Percentiles rank a stretch among this genome's conserved stretches.
Conservation (phyloP, 2,797 vertebrate genomes). For the Valencia hispanica region DNA sequence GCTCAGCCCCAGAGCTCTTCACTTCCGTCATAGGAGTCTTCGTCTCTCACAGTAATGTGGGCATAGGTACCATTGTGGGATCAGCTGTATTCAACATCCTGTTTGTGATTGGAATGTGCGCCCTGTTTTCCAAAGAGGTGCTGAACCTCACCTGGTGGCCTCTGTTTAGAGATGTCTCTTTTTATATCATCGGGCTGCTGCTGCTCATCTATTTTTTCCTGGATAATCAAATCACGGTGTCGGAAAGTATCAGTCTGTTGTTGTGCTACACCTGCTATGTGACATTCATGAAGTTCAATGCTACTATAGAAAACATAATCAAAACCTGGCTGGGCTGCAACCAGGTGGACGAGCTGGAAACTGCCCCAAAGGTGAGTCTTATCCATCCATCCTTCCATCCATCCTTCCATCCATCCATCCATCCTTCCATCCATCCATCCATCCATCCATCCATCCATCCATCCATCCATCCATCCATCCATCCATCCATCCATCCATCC, state of each 20-base stretch:
- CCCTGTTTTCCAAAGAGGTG: constrained; percentile 94
- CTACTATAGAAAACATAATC: constrained; percentile 84
- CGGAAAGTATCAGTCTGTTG: constrained; percentile 89
- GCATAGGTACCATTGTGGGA: constrained; percentile 97
- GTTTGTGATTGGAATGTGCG: constrained; percentile 98
- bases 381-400: neutral
- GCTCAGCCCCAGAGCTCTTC: constrained; percentile 96
- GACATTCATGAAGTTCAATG: constrained; percentile 97
- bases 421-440: constrained; percentile 17
- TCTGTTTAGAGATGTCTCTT: constrained; percentile 95
- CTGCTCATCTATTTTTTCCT: constrained; percentile 96
- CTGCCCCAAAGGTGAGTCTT: constrained; percentile 88
- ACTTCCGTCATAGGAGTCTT: constrained; percentile 97
- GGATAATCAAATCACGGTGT: constrained; percentile 91
- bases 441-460: constrained; percentile 1
- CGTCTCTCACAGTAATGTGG: constrained; percentile 95
- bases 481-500: constrained; percentile 7
- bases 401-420: constrained; percentile 13
- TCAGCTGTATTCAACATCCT: constrained; percentile 98
- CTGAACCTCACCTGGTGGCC: constrained; percentile 98
- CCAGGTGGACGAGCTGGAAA: constrained; percentile 88
- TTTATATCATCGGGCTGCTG: constrained; percentile 94
- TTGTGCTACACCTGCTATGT: constrained; percentile 89
- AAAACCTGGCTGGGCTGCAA: constrained; percentile 86
- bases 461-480: constrained; percentile 6